Conservation (phyloP, 1,140 invertebrate species). For the Protaetia brevitarsis region DNA sequence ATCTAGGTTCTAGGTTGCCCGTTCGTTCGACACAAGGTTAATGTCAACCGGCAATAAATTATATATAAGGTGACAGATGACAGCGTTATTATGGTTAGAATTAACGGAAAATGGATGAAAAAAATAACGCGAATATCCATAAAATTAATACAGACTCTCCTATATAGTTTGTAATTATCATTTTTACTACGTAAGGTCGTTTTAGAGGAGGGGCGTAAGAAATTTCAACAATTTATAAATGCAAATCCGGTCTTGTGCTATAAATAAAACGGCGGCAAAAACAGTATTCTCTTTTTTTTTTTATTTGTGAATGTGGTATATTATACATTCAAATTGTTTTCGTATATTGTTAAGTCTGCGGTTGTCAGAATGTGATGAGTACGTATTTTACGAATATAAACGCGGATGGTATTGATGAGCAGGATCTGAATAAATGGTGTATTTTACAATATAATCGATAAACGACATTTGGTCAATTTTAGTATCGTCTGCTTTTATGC, state of each 20-base stretch:
- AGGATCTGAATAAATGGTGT: constrained; percentile 1
- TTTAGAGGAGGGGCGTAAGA: not conserved
- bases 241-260: constrained; percentile 12
- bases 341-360: not conserved
- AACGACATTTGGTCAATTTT: no score
- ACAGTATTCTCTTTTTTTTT: constrained; percentile 15
- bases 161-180: no score
- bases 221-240: constrained; percentile 17
- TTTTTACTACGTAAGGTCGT: constrained; percentile 10
- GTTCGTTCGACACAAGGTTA: not conserved
- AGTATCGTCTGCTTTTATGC: no score
- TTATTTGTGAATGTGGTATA: no score
- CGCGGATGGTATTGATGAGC: constrained; percentile 1
- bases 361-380: not conserved
- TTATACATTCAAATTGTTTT: constrained; percentile 14
- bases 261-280: constrained; percentile 4
- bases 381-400: not conserved
- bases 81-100: not conserved
- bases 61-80: not conserved
- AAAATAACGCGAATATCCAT: not conserved
- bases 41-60: not conserved
- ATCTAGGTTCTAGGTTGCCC: no score
- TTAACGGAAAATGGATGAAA: not conserved
- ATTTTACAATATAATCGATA: no score
- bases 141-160: not conserved